Evolutionary conservation across 1,140 invertebrate species (phyloP), one percentile per base, ranked within the genome.

Genomic region (Drosophila quadrilineata): DNA sequence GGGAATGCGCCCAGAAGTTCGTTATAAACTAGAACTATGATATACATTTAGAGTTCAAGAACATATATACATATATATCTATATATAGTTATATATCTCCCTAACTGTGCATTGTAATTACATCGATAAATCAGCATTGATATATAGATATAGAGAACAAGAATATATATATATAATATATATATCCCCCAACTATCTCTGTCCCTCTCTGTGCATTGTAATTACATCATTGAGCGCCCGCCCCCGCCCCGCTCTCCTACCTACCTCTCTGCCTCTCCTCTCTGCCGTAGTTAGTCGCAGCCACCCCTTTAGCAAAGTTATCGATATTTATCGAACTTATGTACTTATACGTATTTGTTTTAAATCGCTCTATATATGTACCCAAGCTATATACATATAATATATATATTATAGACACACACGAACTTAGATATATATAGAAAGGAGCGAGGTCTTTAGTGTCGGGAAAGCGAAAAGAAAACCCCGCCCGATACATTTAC

Each of bases 271-370:
- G n/a, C n/a, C n/a, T n/a, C n/a, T n/a, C n/a, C 68, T 58, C 54
- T 43, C 57, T 68, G 58, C 52, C 69, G 45, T 72, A 72, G 69
- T 72, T 72, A 72, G 69, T 63, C 48, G 65, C 65, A 67, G 58
- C n/a, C n/a, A 6, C 43, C 35, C 16, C 29, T 46, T 43, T 75
- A 74, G 75, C 60, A 71, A 77, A 56, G 63, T 79, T 70, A 77
- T 84, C 53, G 66, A 72, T n/a, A n/a, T 45, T 45, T 28, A 28
- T 45, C 41, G 41, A 68, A 82, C 84, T 73, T 59, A 64, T 82
- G 77, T 82, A 82, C 77, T 82, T 82, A 82, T 84, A 84, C 57
- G 77, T 82, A 73, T 53, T 72, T 71, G 71, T 75, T 59, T 66
- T 76, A 21, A 22, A n/a, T 63, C 14, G 49, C 56, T 56, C 43